Evolutionary conservation across 1,140 invertebrate genomes (phyloP).

Genomic region (Drosophila kikkawai): DNA sequence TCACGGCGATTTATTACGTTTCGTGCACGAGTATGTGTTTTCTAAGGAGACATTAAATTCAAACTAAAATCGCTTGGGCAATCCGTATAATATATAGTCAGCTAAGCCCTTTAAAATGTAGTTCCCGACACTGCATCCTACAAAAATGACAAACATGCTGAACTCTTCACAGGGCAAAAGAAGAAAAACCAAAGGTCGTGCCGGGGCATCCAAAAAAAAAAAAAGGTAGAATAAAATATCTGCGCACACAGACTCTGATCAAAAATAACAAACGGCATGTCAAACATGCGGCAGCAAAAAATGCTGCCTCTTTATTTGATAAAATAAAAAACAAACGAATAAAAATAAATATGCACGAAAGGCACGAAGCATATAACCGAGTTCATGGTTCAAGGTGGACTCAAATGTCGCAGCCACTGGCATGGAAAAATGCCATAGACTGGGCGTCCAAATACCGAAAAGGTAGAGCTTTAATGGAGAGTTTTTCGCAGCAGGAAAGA

Average conservation of each 20-base stretch:
- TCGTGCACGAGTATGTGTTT: background rate
- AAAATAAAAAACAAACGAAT: constrained; percentile 27
- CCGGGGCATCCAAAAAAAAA: background rate
- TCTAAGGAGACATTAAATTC: background rate
- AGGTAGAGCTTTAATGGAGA: constrained; percentile 22
- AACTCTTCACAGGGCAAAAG: constrained; percentile 32
- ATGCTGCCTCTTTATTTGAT: constrained; percentile 51
- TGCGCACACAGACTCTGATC: constrained; percentile 52
- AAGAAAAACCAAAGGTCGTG: constrained; percentile 17
- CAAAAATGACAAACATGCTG: constrained; percentile 50
- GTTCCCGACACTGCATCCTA: background rate
- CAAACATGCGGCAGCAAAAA: constrained; percentile 66
- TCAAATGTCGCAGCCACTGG: constrained; percentile 59
- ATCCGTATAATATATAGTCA: background rate
- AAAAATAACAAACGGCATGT: constrained; percentile 78
- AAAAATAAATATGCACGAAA: constrained; percentile 30
- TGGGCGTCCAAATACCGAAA: constrained; percentile 4
- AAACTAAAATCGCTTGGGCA: background rate
- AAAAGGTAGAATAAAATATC: constrained; percentile 53
- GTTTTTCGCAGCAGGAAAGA: background rate
- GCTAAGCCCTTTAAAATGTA: constrained; percentile 20
- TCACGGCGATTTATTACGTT: constrained; percentile 11
- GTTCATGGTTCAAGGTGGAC: constrained; percentile 44
- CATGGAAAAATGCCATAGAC: constrained; percentile 60
- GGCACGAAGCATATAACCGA: constrained; percentile 13